Evolutionary conservation across 2,888 invertebrate genomes (phyloP).

Genomic region (Nymphalis c-album): DNA sequence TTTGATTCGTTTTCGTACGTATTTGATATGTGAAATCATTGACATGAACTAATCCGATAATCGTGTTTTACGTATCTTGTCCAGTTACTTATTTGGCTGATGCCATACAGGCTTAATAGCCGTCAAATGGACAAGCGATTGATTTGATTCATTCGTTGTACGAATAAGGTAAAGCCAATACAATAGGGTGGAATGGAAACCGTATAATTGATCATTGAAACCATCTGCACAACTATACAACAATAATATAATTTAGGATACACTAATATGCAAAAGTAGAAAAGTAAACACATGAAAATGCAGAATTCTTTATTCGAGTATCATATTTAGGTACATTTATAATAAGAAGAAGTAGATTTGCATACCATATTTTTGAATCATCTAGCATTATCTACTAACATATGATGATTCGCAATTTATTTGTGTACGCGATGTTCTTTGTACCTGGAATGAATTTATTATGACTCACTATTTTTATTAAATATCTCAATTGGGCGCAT

Average conservation of each 20-base stretch:
- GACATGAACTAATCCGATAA: slow-evolving; percentile 23
- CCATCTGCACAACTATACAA: too few species aligned
- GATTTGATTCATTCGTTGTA: slow-evolving; percentile 51
- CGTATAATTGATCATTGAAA: neutral
- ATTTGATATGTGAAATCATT: slow-evolving; percentile 6
- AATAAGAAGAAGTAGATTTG: slow-evolving; percentile 22
- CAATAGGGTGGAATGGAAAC: slow-evolving; percentile 38
- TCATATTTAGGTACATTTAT: neutral
- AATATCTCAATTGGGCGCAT: slow-evolving; percentile 36
- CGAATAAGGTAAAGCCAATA: slow-evolving; percentile 49
- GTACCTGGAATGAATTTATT: slow-evolving; percentile 48
- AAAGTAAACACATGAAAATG: too few species aligned
- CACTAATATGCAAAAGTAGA: too few species aligned
- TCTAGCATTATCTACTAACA: slow-evolving; percentile 32
- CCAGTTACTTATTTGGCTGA: slow-evolving; percentile 44
- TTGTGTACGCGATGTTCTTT: slow-evolving; percentile 45
- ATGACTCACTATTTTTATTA: slow-evolving; percentile 53
- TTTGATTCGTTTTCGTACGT: neutral
- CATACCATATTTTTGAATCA: slow-evolving; percentile 29
- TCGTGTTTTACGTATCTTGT: slow-evolving; percentile 15
- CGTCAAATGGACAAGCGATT: slow-evolving; percentile 53
- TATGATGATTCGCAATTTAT: slow-evolving; percentile 58
- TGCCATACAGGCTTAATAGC: slow-evolving; percentile 59
- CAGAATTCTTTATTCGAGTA: neutral
- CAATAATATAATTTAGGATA: too few species aligned